Conservation (phyloP, 2,113 vertebrate genomes). For the Henicopernis longicauda region DNA sequence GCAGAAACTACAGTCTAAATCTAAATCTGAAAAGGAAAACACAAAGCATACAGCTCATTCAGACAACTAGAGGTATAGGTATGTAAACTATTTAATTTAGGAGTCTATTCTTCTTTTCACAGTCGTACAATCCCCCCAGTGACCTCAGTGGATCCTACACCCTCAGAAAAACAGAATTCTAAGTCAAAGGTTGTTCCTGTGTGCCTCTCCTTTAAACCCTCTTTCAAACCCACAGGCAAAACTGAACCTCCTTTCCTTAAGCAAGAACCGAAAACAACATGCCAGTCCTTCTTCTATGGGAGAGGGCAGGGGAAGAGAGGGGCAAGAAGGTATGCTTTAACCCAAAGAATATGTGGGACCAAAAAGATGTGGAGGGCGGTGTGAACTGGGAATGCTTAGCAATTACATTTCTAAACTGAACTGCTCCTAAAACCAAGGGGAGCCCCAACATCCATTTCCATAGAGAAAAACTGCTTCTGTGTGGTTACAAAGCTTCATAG, state of each 20-base stretch:
- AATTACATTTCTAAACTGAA: not conserved
- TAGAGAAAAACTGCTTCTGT: not conserved
- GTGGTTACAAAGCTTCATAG: not conserved
- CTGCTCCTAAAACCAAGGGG: not conserved
- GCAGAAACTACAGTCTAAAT: not conserved
- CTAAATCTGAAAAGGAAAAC: not conserved
- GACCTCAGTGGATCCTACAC: not conserved
- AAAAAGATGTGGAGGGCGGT: rapidly evolving
- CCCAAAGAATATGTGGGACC: not conserved
- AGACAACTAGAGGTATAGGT: not conserved
- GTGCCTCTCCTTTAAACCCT: not conserved
- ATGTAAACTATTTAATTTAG: not conserved
- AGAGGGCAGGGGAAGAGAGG: not conserved
- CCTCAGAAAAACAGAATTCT: not conserved
- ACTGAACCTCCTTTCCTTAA: not conserved
- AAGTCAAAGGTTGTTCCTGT: not conserved
- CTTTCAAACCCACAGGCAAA: not conserved
- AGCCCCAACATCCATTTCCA: not conserved
- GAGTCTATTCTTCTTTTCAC: not conserved
- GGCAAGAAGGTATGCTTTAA: not conserved
- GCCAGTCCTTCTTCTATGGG: not conserved
- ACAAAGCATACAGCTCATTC: not conserved
- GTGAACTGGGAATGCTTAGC: not conserved
- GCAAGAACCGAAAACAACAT: not conserved
- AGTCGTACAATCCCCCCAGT: not conserved